Evolutionary conservation across 2,113 vertebrate genomes (phyloP), one percentile per base, ranked within the genome.

Genomic region (Thryonomys swinderianus): DNA sequence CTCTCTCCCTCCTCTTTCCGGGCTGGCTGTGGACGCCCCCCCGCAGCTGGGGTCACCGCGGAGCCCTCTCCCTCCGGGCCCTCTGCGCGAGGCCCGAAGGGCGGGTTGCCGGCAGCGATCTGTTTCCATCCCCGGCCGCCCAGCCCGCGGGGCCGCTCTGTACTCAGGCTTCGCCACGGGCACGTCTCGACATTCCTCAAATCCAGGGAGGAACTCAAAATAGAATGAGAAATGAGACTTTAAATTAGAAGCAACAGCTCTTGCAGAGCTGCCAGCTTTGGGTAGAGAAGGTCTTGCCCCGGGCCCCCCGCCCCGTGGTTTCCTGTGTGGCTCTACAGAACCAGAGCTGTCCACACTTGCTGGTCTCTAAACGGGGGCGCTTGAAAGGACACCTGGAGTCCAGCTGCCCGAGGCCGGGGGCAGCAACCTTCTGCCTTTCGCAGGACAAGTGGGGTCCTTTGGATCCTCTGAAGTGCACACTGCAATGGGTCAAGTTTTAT

Each of bases 181-280:
- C 98, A 98, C 91, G 97, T 97, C 97, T 98, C 94, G 88, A 97
- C 98, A 98, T 98, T 98, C 98, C 98, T 98, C 87, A 98, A 98
- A 98, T 98, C 98, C 98, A 98, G 96, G 97, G 98, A 98, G 97
- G 85, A 97, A 97, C 98, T 98, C 97, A 98, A 98, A 98, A 98
- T 98, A 99, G 98, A 98, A 97, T 97, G 98, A 98, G 97, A 98
- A 98, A 98, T 96, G 96, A 98, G 97, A 95, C 97, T 98, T 98
- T 97, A 98, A 98, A 98, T 98, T 97, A 97, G 98, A 98, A 98
- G 97, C 98, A 98, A 98, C 95, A 97, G 97, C 91, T 95, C 95
- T 93, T 93, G 93, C 95, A 76, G 93, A 96, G 93, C 97, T 97
- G 97, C 98, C 96, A 98, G 96, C 97, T 97, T 97, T 94, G 97